A percentile compares a stretch with the other conserved stretches of the same genome.
phyloP scores from a whole-genome alignment of 2,113 vertebrate species.

The Cottus gobio region DNA sequence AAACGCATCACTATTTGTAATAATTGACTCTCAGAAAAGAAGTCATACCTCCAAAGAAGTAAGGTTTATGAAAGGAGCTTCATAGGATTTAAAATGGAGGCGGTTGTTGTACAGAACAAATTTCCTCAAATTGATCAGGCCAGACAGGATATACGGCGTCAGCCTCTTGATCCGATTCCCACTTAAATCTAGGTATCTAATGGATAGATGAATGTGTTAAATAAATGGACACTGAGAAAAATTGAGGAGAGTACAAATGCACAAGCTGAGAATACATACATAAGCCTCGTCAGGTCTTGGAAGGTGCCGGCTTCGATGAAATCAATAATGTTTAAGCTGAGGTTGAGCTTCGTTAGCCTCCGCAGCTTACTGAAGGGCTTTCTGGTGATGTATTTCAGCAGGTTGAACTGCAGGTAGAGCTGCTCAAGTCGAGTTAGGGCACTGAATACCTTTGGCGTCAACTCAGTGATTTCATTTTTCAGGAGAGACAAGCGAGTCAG shows the following conservation, averaged over 20 bases:
- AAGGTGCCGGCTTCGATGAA: slow-evolving; percentile 35
- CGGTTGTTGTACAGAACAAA: slow-evolving; percentile 47
- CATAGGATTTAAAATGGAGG: slow-evolving; percentile 24
- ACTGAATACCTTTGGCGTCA: slow-evolving; percentile 14
- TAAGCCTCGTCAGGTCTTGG: slow-evolving; percentile 19
- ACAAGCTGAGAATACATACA: not conserved
- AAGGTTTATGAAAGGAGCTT: slow-evolving; percentile 26
- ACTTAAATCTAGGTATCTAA: slow-evolving; percentile 36
- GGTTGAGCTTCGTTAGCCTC: slow-evolving; percentile 17
- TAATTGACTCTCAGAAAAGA: not conserved
- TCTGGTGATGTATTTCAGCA: slow-evolving; percentile 40
- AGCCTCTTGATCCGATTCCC: slow-evolving; percentile 46
- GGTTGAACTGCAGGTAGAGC: slow-evolving; percentile 46
- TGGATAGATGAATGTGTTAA: not conserved
- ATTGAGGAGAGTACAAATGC: not conserved
- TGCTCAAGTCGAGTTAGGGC: slow-evolving; percentile 19
- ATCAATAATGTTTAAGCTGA: slow-evolving; percentile 44
- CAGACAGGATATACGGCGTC: slow-evolving; percentile 24
- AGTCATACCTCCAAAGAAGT: slow-evolving; percentile 32
- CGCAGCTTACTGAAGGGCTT: slow-evolving; percentile 32
- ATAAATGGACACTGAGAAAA: not conserved
- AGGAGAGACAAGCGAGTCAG: slow-evolving; percentile 14
- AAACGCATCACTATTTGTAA: not conserved
- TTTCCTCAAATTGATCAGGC: slow-evolving; percentile 1
- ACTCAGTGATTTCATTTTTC: slow-evolving; percentile 39